Percentiles rank a stretch among this genome's conserved stretches.
Conservation (phyloP, 2,797 vertebrate species). For the Argentina silus region DNA sequence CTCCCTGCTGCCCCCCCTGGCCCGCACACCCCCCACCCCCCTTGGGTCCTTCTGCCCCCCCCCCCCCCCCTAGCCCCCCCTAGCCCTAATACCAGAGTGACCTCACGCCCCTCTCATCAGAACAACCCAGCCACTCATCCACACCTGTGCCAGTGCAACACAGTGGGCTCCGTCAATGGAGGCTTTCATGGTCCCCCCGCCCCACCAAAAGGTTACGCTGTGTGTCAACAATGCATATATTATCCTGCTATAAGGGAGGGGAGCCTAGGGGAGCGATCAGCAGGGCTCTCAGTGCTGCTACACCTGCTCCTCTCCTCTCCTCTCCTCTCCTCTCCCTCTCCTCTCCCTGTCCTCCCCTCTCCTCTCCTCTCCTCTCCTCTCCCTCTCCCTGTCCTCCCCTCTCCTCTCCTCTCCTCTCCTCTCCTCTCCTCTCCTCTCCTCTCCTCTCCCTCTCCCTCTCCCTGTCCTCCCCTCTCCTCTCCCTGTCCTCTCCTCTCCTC, state of each 20-base stretch:
- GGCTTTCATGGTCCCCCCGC: slow-evolving; percentile 25
- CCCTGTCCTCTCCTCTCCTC: neutral
- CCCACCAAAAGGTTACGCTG: neutral
- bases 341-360: neutral
- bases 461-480: neutral
- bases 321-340: neutral
- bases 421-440: neutral
- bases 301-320: neutral
- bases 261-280: slow-evolving; percentile 15
- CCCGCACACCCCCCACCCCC: no score
- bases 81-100: no score
- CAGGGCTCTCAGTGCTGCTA: neutral
- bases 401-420: neutral
- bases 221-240: neutral
- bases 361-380: neutral
- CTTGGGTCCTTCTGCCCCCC: no score
- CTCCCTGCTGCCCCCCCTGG: no score
- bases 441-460: neutral
- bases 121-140: slow-evolving; percentile 1
- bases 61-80: no score
- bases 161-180: slow-evolving; percentile 19
- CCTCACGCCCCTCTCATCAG: no score
- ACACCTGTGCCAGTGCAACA: slow-evolving; percentile 14
- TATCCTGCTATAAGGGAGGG: slow-evolving; percentile 12
- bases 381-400: neutral